phyloP scores from a whole-genome alignment of 2,113 vertebrate species.

The Plestiodon gilberti region DNA sequence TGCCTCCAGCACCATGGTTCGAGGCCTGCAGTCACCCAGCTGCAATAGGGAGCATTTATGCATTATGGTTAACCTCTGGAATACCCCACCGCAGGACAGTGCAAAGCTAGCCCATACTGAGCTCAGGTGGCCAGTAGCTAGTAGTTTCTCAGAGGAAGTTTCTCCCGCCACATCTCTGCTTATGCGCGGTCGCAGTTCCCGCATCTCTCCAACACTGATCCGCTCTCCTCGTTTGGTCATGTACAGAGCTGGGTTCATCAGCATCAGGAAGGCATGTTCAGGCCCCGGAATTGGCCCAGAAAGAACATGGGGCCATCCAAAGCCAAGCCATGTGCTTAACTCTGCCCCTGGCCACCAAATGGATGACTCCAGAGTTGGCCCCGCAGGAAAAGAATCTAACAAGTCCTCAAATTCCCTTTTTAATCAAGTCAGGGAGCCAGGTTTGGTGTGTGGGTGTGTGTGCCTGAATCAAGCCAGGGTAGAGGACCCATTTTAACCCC shows the following conservation, averaged over 20 bases:
- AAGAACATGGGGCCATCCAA: no score
- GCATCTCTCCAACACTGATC: neutral
- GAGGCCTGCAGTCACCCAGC: neutral
- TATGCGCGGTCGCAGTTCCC: no score
- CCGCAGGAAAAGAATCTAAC: neutral
- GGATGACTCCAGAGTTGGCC: neutral
- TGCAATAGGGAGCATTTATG: no score
- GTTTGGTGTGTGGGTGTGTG: no score
- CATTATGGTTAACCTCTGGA: neutral
- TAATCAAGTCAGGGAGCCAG: no score
- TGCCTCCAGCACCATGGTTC: no score
- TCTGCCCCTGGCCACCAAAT: neutral
- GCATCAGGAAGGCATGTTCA: neutral
- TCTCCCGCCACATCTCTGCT: neutral
- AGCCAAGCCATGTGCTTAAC: no score
- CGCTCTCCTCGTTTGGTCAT: neutral
- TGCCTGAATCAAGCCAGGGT: no score
- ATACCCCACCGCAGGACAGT: neutral
- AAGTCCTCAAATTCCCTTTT: no score
- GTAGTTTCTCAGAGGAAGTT: fast-evolving
- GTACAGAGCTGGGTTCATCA: neutral
- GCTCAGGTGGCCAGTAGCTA: no score
- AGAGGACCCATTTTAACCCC: no score
- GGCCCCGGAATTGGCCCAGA: neutral
- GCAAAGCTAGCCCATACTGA: neutral